Conservation (phyloP, 2,113 vertebrate genomes). For the Tragelaphus scriptus region DNA sequence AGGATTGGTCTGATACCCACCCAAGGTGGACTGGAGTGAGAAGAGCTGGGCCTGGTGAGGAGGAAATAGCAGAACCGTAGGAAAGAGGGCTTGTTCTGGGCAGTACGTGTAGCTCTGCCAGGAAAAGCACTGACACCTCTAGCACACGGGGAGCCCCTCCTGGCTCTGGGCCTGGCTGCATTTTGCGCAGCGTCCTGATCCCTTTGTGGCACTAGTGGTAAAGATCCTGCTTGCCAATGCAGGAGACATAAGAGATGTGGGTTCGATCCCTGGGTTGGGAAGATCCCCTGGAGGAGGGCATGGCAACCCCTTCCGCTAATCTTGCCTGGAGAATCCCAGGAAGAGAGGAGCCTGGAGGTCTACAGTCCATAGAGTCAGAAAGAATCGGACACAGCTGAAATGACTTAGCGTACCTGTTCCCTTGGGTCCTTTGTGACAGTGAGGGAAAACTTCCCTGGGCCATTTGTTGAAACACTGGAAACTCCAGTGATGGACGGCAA, state of each 20-base stretch:
- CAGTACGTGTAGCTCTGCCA: accelerated
- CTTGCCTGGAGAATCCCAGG: not conserved
- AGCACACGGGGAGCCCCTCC: not conserved
- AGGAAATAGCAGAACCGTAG: not conserved
- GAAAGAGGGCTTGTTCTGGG: not conserved
- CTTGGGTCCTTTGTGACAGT: not conserved
- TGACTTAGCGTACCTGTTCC: not conserved
- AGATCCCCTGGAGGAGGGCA: not conserved
- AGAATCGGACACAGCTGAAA: not conserved
- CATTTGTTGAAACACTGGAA: not conserved
- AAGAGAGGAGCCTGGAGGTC: not conserved
- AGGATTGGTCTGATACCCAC: not conserved
- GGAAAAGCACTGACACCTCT: accelerated
- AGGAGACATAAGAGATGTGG: not conserved
- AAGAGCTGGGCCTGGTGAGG: too few species aligned
- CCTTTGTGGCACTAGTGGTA: not conserved
- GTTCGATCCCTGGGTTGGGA: not conserved
- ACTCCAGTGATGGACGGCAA: not conserved
- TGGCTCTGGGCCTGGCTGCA: not conserved
- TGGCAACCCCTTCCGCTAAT: not conserved
- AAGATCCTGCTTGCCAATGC: not conserved
- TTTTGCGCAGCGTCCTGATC: accelerated
- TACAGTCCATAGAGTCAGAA: not conserved
- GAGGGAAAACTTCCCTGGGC: not conserved
- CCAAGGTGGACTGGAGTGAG: not conserved